Percentiles rank a stretch among this genome's conserved stretches.
Conservation (phyloP, 2,113 vertebrate genomes). For the Ceyx melanurus region DNA sequence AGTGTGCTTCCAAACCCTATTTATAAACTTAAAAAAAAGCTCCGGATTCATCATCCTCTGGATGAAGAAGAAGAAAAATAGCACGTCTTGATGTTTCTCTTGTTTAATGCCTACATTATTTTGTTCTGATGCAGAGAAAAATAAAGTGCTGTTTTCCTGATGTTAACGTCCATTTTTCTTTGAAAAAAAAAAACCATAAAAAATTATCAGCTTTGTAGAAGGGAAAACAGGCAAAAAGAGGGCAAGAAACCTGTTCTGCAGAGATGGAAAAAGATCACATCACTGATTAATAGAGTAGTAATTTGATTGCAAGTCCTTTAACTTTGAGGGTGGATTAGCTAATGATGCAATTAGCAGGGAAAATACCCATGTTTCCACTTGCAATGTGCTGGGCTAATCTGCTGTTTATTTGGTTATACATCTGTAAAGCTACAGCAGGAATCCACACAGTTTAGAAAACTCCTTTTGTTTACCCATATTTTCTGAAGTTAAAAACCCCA, state of each 20-base stretch:
- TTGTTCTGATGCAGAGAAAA: background rate
- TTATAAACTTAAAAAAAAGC: background rate
- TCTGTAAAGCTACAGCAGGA: background rate
- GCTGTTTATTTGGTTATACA: background rate
- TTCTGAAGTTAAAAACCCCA: background rate
- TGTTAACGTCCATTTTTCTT: background rate
- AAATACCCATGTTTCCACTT: background rate
- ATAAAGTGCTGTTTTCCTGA: background rate
- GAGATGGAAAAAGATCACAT: background rate
- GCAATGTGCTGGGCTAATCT: background rate
- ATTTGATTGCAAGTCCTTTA: constrained; percentile 25
- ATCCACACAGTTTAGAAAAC: background rate
- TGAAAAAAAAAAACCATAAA: background rate
- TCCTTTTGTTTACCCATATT: background rate
- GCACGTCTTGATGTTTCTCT: background rate
- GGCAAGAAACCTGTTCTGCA: background rate
- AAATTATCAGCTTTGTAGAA: background rate
- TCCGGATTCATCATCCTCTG: background rate
- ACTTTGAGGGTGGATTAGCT: background rate
- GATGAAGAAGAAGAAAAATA: background rate
- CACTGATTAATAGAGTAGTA: background rate
- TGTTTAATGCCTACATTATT: background rate
- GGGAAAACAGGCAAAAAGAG: background rate
- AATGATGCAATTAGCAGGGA: constrained; percentile 38
- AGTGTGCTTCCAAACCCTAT: background rate